phyloP scores from a whole-genome alignment of 2,797 vertebrate species.

The Melanotaenia pygmaea region DNA sequence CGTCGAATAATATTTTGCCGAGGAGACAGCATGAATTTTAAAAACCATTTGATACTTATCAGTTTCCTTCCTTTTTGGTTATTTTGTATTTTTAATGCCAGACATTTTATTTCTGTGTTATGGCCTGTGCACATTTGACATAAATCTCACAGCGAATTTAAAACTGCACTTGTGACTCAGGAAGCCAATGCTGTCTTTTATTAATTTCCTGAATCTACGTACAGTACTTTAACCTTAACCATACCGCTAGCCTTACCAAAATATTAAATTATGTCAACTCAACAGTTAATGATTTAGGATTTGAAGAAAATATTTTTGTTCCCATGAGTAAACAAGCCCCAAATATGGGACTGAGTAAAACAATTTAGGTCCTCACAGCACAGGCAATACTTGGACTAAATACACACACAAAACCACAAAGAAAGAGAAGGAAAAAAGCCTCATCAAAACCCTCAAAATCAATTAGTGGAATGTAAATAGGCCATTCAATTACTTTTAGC shows the following conservation, averaged over 20 bases:
- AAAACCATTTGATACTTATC: not conserved
- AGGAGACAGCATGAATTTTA: not conserved
- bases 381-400: not conserved
- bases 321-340: not conserved
- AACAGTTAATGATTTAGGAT: not conserved
- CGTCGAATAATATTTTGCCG: not conserved
- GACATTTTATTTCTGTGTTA: not conserved
- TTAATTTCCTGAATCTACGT: not conserved
- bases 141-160: not conserved
- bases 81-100: not conserved
- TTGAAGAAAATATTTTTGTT: not conserved
- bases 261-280: not conserved
- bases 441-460: slow-evolving; percentile 64
- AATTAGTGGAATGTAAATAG: slow-evolving; percentile 75
- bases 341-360: not conserved
- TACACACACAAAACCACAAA: not conserved
- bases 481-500: slow-evolving; percentile 71
- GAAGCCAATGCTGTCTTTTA: not conserved
- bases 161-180: slow-evolving; percentile 5
- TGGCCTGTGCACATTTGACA: not conserved
- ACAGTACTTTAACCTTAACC: not conserved
- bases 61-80: not conserved
- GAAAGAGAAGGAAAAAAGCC: slow-evolving; percentile 7
- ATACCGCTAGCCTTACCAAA: not conserved
- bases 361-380: not conserved